Percentiles rank a stretch among this genome's conserved stretches.
phyloP scores from a whole-genome alignment of 2,113 vertebrate genomes.

The Apodemus speciosus region DNA sequence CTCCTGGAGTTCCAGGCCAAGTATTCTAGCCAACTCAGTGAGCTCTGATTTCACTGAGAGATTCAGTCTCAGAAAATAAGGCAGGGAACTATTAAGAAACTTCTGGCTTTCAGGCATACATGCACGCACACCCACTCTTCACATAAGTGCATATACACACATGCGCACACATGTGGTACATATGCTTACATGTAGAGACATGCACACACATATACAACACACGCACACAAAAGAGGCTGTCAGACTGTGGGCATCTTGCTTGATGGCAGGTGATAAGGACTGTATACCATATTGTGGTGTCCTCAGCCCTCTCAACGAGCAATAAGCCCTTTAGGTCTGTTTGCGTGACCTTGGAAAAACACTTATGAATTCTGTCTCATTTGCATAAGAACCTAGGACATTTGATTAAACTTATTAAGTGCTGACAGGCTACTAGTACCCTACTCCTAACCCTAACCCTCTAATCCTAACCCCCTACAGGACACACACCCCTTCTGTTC shows the following conservation, averaged over 20 bases:
- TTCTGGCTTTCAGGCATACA: neutral
- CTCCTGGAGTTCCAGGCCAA: neutral
- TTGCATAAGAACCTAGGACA: neutral
- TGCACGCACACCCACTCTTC: too few species aligned
- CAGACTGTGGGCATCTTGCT: neutral
- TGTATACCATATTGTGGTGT: neutral
- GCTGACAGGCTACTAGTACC: neutral
- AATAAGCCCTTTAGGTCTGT: slow-evolving; percentile 18
- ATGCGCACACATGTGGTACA: neutral
- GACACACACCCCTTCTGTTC: neutral
- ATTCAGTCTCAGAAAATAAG: neutral
- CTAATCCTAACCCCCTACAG: neutral
- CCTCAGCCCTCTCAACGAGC: neutral
- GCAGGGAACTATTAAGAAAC: neutral
- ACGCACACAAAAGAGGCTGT: neutral
- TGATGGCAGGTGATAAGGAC: neutral
- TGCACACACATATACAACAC: too few species aligned
- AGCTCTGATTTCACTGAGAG: neutral
- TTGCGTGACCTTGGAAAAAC: slow-evolving; percentile 4
- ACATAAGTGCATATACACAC: neutral
- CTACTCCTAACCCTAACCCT: neutral
- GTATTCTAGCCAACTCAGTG: neutral
- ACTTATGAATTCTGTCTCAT: slow-evolving; percentile 22
- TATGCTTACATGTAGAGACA: neutral
- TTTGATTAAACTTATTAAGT: neutral